A percentile compares a stretch with the other conserved stretches of the same genome.
Evolutionary conservation across 2,113 vertebrate genomes (phyloP).

Genomic region (Collichthys lucidus): DNA sequence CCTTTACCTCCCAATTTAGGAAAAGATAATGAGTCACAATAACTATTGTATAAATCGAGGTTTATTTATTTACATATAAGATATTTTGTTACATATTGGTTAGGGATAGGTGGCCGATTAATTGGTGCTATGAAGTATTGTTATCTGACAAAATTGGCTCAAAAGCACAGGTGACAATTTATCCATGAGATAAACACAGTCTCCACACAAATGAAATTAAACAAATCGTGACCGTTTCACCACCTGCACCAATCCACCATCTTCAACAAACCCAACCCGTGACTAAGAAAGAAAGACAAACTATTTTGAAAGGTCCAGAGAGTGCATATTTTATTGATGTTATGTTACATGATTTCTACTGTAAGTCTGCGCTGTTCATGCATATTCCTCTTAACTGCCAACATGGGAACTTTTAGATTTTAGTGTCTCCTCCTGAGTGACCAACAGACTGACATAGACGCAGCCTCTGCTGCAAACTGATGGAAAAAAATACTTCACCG

Average conservation of each 20-base stretch:
- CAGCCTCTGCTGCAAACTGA: constrained; percentile 22
- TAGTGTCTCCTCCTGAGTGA: constrained; percentile 15
- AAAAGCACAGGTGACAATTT: constrained; percentile 2
- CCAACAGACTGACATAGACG: constrained; percentile 12
- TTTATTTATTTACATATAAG: neutral
- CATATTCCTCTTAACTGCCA: neutral
- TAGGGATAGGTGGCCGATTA: no score
- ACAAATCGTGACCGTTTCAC: neutral
- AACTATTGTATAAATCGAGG: neutral
- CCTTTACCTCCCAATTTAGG: neutral
- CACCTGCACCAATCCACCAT: neutral
- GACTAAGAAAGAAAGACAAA: neutral
- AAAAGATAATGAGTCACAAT: neutral
- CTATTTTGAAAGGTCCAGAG: neutral
- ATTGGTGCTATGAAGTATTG: no score
- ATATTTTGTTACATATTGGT: neutral
- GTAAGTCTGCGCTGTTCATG: neutral
- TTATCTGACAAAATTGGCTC: no score
- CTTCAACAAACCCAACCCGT: neutral
- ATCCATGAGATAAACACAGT: neutral
- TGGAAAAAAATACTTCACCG: constrained; percentile 29
- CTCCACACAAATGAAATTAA: neutral
- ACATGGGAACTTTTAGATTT: neutral
- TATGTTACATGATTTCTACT: constrained; percentile 8
- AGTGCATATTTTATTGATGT: neutral